phyloP scores from a whole-genome alignment of 2,888 invertebrate species.

The Bedellia somnulentella region DNA sequence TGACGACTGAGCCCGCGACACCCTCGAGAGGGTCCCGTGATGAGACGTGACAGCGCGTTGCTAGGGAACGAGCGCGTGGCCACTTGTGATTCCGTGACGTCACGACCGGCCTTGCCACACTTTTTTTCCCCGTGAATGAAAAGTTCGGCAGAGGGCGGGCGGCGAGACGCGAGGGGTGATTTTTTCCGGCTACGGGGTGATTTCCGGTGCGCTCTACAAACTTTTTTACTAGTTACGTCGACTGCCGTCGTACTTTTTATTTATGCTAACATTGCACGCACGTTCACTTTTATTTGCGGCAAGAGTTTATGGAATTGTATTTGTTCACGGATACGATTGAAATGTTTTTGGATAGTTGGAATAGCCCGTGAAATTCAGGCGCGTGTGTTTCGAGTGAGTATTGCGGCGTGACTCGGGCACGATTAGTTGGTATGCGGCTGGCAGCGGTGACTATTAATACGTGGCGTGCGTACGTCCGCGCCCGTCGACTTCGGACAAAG shows the following conservation, averaged over 20 bases:
- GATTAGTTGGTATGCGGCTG: slow-evolving; percentile 24
- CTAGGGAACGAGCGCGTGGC: slow-evolving; percentile 53
- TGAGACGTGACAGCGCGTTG: slow-evolving; percentile 36
- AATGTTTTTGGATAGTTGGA: slow-evolving; percentile 1
- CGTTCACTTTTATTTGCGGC: slow-evolving; percentile 35
- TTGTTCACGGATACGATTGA: no score
- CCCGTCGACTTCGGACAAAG: slow-evolving; percentile 58
- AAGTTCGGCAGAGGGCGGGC: slow-evolving; percentile 59
- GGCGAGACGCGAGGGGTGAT: slow-evolving; percentile 50
- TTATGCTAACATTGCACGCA: slow-evolving; percentile 48
- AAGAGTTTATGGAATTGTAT: no score
- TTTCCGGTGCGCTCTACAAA: slow-evolving; percentile 50
- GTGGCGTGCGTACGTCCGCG: slow-evolving; percentile 50
- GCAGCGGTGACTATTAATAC: slow-evolving; percentile 55
- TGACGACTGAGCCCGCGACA: slow-evolving; percentile 11
- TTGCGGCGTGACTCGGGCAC: slow-evolving; percentile 26
- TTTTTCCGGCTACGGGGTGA: slow-evolving; percentile 50
- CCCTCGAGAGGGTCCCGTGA: slow-evolving; percentile 16
- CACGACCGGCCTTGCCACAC: slow-evolving; percentile 61
- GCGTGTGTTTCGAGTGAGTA: slow-evolving; percentile 33
- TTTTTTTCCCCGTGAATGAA: slow-evolving; percentile 65
- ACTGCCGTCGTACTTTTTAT: slow-evolving; percentile 55
- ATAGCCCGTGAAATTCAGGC: slow-evolving; percentile 21
- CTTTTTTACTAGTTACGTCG: slow-evolving; percentile 59
- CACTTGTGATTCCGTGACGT: slow-evolving; percentile 54